These are phyloP conservation scores for Pogoniulus pusillus DNA, from an alignment of 2,797 vertebrate genomes.

Conservation along the genomic window DNA sequence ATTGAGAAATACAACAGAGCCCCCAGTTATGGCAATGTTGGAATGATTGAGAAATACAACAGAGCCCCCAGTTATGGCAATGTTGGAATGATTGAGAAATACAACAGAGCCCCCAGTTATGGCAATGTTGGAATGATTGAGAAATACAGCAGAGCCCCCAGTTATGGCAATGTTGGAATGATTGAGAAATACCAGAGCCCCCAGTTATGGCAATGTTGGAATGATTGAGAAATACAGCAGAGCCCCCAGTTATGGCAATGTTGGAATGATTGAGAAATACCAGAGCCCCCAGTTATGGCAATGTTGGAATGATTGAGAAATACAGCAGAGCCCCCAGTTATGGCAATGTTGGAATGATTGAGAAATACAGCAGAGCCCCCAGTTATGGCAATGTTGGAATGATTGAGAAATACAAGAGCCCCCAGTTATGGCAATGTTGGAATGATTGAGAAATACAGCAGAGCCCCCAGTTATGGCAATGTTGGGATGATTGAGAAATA, in stretches of 20 bases:
- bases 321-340: too few relatives aligned
- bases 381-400: rapidly evolving
- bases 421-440: rapidly evolving
- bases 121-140: too few relatives aligned
- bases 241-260: too few relatives aligned
- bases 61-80: neutral
- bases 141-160: neutral
- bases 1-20: too few relatives aligned
- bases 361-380: too few relatives aligned
- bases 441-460: neutral
- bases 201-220: rapidly evolving
- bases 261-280: neutral
- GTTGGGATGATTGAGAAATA: neutral
- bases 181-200: too few relatives aligned
- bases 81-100: too few relatives aligned
- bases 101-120: rapidly evolving
- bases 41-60: too few relatives aligned
- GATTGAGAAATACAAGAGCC: neutral
- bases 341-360: rapidly evolving
- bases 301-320: neutral
- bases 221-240: neutral
- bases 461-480: too few relatives aligned
- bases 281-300: too few relatives aligned
- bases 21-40: rapidly evolving
- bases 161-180: too few relatives aligned